Evolutionary conservation across 2,113 vertebrate species (phyloP).

Genomic region (Saguinus midas): DNA sequence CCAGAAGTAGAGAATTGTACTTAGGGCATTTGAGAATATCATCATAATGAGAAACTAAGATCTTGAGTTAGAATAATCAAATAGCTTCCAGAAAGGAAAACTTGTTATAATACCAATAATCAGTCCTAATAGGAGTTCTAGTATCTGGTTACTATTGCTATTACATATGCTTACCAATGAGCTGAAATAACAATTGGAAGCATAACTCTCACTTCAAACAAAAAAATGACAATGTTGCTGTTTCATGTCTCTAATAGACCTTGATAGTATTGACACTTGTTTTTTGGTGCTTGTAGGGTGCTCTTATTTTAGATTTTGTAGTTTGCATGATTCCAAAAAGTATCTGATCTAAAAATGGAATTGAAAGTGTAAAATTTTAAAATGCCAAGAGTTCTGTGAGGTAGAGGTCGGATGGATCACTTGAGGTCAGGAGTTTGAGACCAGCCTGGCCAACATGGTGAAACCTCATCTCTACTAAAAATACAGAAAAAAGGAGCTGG

Average conservation of each 20-base stretch:
- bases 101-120: neutral
- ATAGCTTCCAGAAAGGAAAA: neutral
- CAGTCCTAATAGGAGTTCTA: neutral
- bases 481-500: too few species aligned
- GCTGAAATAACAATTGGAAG: neutral
- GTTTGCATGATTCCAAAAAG: neutral
- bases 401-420: too few species aligned
- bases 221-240: neutral
- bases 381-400: too few species aligned
- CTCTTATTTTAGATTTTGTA: neutral
- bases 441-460: too few species aligned
- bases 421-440: too few species aligned
- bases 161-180: neutral
- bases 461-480: too few species aligned
- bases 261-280: neutral
- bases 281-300: neutral
- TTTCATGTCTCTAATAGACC: neutral
- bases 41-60: neutral
- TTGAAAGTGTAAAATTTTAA: too few species aligned
- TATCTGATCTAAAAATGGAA: neutral
- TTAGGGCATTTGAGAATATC: fast-evolving
- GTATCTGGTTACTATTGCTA: neutral
- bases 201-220: neutral
- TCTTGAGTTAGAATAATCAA: neutral
- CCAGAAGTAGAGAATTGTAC: neutral